phyloP scores from a whole-genome alignment of 2,113 vertebrate genomes.

The Saccopteryx leptura region DNA sequence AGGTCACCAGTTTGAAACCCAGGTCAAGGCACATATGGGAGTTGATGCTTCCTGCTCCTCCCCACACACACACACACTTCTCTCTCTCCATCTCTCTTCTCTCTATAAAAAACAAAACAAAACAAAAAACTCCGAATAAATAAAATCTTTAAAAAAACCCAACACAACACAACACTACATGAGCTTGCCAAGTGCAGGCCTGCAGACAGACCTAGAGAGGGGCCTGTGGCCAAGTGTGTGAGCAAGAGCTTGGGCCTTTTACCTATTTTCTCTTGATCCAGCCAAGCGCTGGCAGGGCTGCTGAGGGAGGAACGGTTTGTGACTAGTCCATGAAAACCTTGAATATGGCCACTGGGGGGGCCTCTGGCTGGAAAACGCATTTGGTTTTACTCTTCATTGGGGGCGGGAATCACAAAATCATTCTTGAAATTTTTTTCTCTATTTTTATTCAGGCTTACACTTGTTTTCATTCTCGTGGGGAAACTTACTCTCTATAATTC shows the following conservation, averaged over 20 bases:
- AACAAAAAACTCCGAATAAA: too few relatives aligned
- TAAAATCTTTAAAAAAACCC: too few relatives aligned
- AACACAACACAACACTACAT: too few relatives aligned
- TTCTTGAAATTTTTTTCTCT: not conserved
- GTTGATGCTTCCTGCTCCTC: too few relatives aligned
- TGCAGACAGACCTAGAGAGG: not conserved
- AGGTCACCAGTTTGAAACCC: too few relatives aligned
- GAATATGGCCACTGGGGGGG: conserved; percentile 31
- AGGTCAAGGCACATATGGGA: too few relatives aligned
- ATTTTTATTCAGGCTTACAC: conserved; percentile 7
- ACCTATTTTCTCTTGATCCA: not conserved
- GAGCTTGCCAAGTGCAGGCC: not conserved
- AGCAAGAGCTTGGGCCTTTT: not conserved
- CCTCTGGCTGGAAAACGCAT: conserved; percentile 62
- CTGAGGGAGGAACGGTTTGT: not conserved
- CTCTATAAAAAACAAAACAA: too few relatives aligned
- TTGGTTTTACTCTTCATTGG: conserved; percentile 62
- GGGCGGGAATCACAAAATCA: not conserved
- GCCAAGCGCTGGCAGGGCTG: not conserved
- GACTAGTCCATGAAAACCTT: not conserved
- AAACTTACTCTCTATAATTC: not conserved
- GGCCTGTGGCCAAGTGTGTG: not conserved
- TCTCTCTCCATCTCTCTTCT: too few relatives aligned
- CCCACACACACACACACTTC: too few relatives aligned
- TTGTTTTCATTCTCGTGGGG: not conserved